A percentile compares a stretch with the other conserved stretches of the same genome.
Evolutionary conservation across 2,113 vertebrate genomes (phyloP).

Genomic region (Salvelinus fontinalis): DNA sequence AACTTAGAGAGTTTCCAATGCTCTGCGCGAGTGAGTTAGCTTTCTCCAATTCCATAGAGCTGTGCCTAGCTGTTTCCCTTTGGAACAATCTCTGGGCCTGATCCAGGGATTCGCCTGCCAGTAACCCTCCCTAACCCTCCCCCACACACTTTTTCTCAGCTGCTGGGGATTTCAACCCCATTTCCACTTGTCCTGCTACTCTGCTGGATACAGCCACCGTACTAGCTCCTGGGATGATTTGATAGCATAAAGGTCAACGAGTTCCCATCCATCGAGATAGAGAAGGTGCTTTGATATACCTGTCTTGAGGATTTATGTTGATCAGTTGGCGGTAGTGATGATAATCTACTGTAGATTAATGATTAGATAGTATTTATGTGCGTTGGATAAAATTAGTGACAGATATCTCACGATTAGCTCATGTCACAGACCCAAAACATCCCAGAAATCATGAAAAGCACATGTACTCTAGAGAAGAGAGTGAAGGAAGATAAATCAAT

Average conservation of each 20-base stretch:
- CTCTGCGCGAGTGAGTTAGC: slow-evolving; percentile 1
- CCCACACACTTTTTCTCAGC: not conserved
- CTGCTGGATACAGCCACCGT: not conserved
- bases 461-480: too few relatives aligned
- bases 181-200: not conserved
- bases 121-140: not conserved
- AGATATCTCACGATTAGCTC: too few relatives aligned
- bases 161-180: slow-evolving; percentile 20
- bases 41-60: slow-evolving; percentile 19
- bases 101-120: not conserved
- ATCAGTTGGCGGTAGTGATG: not conserved
- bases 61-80: slow-evolving; percentile 13
- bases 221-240: not conserved
- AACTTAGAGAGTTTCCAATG: slow-evolving; percentile 52
- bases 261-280: not conserved
- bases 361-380: too few relatives aligned
- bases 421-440: too few relatives aligned
- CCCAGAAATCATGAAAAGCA: too few relatives aligned
- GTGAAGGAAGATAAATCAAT: too few relatives aligned
- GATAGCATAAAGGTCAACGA: not conserved
- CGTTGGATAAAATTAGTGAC: too few relatives aligned
- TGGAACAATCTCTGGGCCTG: slow-evolving; percentile 15
- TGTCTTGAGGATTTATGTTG: too few relatives aligned
- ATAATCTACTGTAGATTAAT: too few relatives aligned
- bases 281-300: too few relatives aligned